A percentile compares a stretch with the other conserved stretches of the same genome.
Conservation (phyloP, 1,140 invertebrate genomes). For the Pantala flavescens region DNA sequence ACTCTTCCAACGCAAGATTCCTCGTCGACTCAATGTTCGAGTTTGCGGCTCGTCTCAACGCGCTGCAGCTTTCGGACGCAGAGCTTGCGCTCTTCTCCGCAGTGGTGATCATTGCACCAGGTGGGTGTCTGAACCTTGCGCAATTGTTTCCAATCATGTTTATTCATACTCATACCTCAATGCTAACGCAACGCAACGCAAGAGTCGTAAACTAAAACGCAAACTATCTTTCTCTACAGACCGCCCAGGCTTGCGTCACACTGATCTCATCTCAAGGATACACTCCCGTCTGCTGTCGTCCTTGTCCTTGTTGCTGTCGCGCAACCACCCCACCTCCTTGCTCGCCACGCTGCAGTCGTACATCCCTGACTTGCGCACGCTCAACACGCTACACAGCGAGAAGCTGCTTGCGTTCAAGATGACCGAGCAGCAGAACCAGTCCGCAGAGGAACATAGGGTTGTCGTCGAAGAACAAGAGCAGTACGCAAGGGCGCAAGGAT, state of each 20-base stretch:
- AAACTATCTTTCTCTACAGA: conserved; percentile 44
- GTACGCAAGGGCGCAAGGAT: conserved; percentile 15
- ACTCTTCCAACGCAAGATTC: conserved; percentile 73
- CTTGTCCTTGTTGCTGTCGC: conserved; percentile 74
- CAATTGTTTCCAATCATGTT: too few species aligned
- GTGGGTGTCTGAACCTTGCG: conserved; percentile 41
- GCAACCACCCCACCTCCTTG: conserved; percentile 74
- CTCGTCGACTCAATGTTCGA: conserved; percentile 95
- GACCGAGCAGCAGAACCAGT: conserved; percentile 72
- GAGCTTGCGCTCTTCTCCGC: conserved; percentile 92
- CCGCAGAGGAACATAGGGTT: conserved; percentile 13
- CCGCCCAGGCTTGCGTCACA: conserved; percentile 81
- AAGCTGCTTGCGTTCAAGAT: conserved; percentile 87
- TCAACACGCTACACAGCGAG: conserved; percentile 93
- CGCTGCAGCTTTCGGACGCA: conserved; percentile 76
- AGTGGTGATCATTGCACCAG: conserved; percentile 86
- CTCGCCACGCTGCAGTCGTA: conserved; percentile 83
- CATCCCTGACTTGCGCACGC: conserved; percentile 84
- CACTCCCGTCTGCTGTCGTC: conserved; percentile 76
- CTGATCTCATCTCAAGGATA: conserved; percentile 85
- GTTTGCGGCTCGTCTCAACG: conserved; percentile 88
- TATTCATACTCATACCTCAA: too few species aligned
- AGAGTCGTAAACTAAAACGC: too few species aligned
- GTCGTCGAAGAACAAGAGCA: conserved; percentile 43
- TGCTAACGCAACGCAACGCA: too few species aligned